These are phyloP conservation scores for Drosophila willistoni DNA, from an alignment of 1,140 invertebrate genomes.

Conservation along the genomic window DNA sequence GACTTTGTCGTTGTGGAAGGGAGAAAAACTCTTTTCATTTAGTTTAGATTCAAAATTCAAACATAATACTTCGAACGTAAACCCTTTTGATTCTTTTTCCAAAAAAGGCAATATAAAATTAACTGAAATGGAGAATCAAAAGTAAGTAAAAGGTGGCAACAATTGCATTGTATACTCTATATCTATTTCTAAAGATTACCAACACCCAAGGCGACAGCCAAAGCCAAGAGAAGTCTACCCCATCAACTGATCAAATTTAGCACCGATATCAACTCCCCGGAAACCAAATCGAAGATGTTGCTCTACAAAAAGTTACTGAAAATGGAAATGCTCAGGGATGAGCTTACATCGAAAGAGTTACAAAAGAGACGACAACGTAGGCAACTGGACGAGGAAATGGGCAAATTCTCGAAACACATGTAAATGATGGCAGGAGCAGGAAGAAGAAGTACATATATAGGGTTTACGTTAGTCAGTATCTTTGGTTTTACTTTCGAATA, in stretches of 20 bases:
- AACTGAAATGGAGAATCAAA: neutral
- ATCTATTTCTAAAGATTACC: constrained; percentile 13
- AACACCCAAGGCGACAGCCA: neutral
- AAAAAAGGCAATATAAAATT: neutral
- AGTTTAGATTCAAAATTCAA: constrained; percentile 1
- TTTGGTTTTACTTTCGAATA: constrained; percentile 11
- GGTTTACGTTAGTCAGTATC: neutral
- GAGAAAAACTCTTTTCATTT: neutral
- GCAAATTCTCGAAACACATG: constrained; percentile 21
- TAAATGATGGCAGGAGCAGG: neutral
- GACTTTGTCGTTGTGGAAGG: neutral
- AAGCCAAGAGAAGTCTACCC: neutral
- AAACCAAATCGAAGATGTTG: constrained; percentile 59
- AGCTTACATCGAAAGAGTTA: constrained; percentile 1
- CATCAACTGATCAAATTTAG: constrained; percentile 46
- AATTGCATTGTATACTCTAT: too few relatives aligned
- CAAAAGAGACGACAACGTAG: neutral
- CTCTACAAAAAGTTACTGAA: constrained; percentile 49
- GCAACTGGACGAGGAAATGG: constrained; percentile 9
- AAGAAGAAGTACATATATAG: neutral
- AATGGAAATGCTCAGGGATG: constrained; percentile 33
- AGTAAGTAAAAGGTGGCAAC: neutral
- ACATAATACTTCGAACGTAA: neutral
- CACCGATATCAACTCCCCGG: constrained; percentile 35
- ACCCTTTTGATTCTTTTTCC: neutral